Evolutionary conservation across 1,140 invertebrate genomes (phyloP).

Genomic region (Argopecten irradians): DNA sequence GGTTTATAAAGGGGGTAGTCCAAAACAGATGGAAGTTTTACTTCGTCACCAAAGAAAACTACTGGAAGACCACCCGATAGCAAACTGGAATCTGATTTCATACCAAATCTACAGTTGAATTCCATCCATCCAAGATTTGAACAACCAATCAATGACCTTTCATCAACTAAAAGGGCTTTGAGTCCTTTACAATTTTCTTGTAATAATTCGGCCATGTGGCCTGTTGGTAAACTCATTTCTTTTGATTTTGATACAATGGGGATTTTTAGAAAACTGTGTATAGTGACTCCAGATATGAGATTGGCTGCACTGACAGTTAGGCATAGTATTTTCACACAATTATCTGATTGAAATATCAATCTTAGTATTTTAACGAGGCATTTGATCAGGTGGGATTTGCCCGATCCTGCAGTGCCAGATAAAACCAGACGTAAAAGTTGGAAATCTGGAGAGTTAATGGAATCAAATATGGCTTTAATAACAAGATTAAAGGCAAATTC

Average conservation of each 20-base stretch:
- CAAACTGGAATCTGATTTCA: not conserved
- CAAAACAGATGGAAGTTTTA: constrained; percentile 54
- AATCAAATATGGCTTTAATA: not conserved
- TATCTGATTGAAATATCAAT: constrained; percentile 39
- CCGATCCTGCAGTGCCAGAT: not conserved
- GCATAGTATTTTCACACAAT: constrained; percentile 45
- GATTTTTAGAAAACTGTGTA: constrained; percentile 53
- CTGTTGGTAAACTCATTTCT: not conserved
- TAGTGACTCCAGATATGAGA: not conserved
- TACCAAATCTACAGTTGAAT: constrained; percentile 25
- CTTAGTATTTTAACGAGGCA: not conserved
- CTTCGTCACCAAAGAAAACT: constrained; percentile 55
- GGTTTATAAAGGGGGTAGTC: too few species aligned
- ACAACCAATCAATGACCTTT: constrained; percentile 27
- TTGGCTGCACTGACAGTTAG: not conserved
- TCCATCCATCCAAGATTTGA: constrained; percentile 19
- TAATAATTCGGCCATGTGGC: not conserved
- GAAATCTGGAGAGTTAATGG: not conserved
- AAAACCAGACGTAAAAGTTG: not conserved
- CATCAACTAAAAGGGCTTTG: constrained; percentile 22
- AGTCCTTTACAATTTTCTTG: not conserved
- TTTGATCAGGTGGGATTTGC: not conserved
- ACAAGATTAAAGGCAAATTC: not conserved
- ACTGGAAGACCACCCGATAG: constrained; percentile 49
- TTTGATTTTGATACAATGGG: not conserved